These are phyloP conservation scores for Tanypteryx hageni DNA, from an alignment of 2,888 invertebrate species.

Conservation along the genomic window DNA sequence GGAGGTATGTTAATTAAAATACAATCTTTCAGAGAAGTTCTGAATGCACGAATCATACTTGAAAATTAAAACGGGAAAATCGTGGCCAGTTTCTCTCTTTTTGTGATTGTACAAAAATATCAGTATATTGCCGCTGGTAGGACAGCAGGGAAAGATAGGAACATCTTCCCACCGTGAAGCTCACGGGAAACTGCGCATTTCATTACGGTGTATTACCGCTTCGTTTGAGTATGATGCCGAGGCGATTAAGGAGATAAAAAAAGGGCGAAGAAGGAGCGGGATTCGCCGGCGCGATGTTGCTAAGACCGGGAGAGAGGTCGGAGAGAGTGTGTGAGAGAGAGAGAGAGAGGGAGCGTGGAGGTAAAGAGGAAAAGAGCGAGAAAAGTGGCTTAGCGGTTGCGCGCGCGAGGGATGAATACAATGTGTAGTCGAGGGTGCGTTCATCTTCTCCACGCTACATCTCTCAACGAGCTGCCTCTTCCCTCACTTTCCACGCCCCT, in stretches of 20 bases:
- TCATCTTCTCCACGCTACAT: not conserved
- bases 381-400: not conserved
- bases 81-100: too few relatives aligned
- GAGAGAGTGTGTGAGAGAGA: not conserved
- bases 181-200: not conserved
- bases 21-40: too few relatives aligned
- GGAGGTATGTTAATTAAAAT: too few relatives aligned
- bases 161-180: not conserved
- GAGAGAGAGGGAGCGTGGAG: not conserved
- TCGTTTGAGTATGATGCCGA: not conserved
- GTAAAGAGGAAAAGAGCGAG: too few relatives aligned
- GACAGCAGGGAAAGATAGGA: too few relatives aligned
- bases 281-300: not conserved
- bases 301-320: not conserved
- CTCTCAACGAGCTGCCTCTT: not conserved
- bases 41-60: too few relatives aligned
- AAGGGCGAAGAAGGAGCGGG: not conserved
- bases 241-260: not conserved
- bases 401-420: not conserved
- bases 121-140: too few relatives aligned
- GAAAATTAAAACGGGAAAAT: too few relatives aligned
- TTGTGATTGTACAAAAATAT: too few relatives aligned
- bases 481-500: too few relatives aligned
- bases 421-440: not conserved
- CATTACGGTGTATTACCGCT: slow-evolving; percentile 16